A percentile compares a stretch with the other conserved stretches of the same genome.
Conservation (phyloP, 2,888 invertebrate genomes). For the Pandemis cinnamomeana region DNA sequence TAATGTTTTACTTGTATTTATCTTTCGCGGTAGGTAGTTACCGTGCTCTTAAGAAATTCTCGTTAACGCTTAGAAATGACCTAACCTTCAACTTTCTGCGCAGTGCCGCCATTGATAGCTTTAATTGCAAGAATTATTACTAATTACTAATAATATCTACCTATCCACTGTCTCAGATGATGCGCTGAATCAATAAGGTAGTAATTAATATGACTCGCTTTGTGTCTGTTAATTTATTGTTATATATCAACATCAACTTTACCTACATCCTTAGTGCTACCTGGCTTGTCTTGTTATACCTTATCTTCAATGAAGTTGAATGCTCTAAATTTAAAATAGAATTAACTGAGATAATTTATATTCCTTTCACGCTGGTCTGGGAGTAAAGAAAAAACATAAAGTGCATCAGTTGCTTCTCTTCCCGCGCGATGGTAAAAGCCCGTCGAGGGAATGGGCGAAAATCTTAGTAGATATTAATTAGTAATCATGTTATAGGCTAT, state of each 20-base stretch:
- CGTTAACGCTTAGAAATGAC: not conserved
- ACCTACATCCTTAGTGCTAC: not conserved
- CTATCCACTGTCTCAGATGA: not conserved
- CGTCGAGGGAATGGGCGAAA: too few relatives aligned
- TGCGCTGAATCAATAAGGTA: not conserved
- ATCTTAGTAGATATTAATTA: too few relatives aligned
- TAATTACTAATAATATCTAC: not conserved
- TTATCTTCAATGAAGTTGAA: not conserved
- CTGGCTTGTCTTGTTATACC: not conserved
- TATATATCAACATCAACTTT: not conserved
- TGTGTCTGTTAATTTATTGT: not conserved
- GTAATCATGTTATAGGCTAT: too few relatives aligned
- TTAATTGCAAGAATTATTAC: not conserved
- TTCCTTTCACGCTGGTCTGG: too few relatives aligned
- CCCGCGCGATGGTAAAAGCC: too few relatives aligned
- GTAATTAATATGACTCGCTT: not conserved
- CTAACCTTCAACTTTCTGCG: conserved; percentile 23
- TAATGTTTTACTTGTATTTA: not conserved
- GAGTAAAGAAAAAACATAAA: too few relatives aligned
- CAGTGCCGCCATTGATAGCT: not conserved
- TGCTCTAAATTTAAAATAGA: not conserved
- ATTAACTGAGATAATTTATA: not conserved
- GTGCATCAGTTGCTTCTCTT: too few relatives aligned
- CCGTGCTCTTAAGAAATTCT: not conserved
- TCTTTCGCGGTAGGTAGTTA: not conserved